phyloP scores from a whole-genome alignment of 1,140 invertebrate genomes.

The Pectinophora gossypiella region DNA sequence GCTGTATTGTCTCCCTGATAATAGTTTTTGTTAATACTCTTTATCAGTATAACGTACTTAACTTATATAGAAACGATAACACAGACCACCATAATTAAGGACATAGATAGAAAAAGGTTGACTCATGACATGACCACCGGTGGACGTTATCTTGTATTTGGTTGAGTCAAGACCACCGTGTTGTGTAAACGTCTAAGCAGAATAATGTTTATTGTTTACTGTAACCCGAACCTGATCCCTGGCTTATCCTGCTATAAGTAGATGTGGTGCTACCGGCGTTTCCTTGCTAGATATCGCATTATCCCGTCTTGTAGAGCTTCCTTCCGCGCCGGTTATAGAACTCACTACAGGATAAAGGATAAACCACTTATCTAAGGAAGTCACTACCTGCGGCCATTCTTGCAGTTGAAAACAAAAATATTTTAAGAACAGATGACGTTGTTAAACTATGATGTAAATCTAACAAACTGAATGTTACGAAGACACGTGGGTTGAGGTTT shows the following conservation, averaged over 20 bases:
- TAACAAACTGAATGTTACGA: neutral
- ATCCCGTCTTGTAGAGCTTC: constrained; percentile 55
- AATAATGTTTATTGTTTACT: constrained; percentile 25
- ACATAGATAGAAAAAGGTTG: constrained; percentile 8
- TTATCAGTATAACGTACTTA: neutral
- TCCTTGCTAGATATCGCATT: constrained; percentile 59
- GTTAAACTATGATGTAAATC: constrained; percentile 1
- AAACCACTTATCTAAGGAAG: constrained; percentile 42
- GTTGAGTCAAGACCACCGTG: constrained; percentile 27
- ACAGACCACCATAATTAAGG: constrained; percentile 14
- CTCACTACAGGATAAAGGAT: constrained; percentile 37
- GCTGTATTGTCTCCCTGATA: too few relatives aligned
- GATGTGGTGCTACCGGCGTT: constrained; percentile 40
- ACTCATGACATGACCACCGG: constrained; percentile 17
- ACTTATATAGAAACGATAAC: neutral
- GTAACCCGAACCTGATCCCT: constrained; percentile 38
- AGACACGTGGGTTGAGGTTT: neutral
- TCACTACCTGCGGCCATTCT: constrained; percentile 13
- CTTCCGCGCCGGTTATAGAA: constrained; percentile 46
- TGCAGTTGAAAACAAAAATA: too few relatives aligned
- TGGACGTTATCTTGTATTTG: constrained; percentile 20
- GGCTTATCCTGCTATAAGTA: constrained; percentile 52
- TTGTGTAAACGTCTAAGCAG: constrained; percentile 15
- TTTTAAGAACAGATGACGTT: too few relatives aligned
- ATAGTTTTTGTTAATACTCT: too few relatives aligned